These are phyloP conservation scores for Phytoseiulus persimilis DNA, from an alignment of 2,888 invertebrate species.

Conservation along the genomic window DNA sequence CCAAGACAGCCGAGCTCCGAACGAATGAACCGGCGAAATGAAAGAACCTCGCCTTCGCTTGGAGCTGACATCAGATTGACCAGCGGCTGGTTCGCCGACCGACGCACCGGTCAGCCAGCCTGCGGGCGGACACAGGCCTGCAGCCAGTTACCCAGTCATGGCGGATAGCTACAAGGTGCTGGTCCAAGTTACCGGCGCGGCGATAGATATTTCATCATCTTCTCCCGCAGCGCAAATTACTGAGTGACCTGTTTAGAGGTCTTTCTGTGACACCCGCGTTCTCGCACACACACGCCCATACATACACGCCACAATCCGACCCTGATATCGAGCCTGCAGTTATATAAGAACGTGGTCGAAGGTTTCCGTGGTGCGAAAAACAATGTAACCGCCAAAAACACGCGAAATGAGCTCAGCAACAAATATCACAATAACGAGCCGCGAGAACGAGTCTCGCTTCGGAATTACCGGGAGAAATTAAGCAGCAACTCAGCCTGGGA, in stretches of 20 bases:
- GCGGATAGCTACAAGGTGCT: neutral
- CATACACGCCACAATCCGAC: neutral
- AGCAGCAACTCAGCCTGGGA: neutral
- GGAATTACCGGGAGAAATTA: neutral
- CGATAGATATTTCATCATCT: neutral
- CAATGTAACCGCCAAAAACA: neutral
- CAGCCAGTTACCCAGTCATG: neutral
- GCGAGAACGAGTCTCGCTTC: too few relatives aligned
- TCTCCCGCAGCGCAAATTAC: neutral
- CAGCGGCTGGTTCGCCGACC: neutral
- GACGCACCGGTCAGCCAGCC: neutral
- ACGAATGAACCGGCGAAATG: neutral
- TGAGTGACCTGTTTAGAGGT: conserved; percentile 5
- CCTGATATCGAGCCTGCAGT: neutral
- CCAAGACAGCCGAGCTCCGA: neutral
- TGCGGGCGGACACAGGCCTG: too few relatives aligned
- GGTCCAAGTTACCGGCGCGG: neutral
- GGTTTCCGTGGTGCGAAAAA: neutral
- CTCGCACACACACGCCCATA: neutral
- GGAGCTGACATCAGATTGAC: neutral
- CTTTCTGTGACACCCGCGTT: neutral
- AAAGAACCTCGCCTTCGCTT: neutral
- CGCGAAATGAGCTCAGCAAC: neutral
- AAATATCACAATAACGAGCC: neutral
- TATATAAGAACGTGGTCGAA: neutral